Evolutionary conservation across 2,888 invertebrate genomes (phyloP), one percentile per base, ranked within the genome.

Genomic region (Luperina nickerlii): DNA sequence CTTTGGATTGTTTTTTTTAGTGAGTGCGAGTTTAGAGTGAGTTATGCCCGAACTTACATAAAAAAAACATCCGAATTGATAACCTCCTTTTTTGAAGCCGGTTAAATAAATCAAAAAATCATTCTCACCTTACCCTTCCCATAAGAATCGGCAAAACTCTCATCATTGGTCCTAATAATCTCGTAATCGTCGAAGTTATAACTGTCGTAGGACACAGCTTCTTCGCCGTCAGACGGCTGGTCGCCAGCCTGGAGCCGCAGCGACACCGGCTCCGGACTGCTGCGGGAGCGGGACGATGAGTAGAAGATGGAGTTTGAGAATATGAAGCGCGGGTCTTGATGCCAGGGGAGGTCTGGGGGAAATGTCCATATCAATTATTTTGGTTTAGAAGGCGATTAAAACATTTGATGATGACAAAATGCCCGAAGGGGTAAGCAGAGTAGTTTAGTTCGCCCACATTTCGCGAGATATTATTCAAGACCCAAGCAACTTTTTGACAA

Each of bases 181-280:
- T 96, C 97, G 63, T 96, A 97, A 11, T 97, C 97, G 0, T 96
- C 96, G 8, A 97, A 93, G 83, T 94, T 95, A 66, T 94, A 96
- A 24, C 91, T 93, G 77, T 96, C 96, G 66, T 91, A 94, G 0
- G 94, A 93, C 2, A 91, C 91, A 0, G 96, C 97, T 75, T 96
- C 96, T 82, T 96, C 97, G 0, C 93, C 94, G 76, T 95, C 96
- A 0, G 95, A 94, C 13, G 92, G 90, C 76, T 48, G 87, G 18
- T 84, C 83, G 5, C 74, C 57, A 15, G 68, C 2, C 27, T 60
- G 72, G 48, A 73, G 65, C 63, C 86, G 79, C 76, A 84, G 65
- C 45, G 87, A 76, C 27, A 80, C 70, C 27, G 62, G n/a, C 63
- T 83, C 85, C 27, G 92, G 88, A 15, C 90, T 87, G 78, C 91